Percentiles rank a stretch among this genome's conserved stretches.
These are phyloP conservation scores for Labroides dimidiatus DNA, from an alignment of 2,797 vertebrate genomes.

Conservation along the genomic window DNA sequence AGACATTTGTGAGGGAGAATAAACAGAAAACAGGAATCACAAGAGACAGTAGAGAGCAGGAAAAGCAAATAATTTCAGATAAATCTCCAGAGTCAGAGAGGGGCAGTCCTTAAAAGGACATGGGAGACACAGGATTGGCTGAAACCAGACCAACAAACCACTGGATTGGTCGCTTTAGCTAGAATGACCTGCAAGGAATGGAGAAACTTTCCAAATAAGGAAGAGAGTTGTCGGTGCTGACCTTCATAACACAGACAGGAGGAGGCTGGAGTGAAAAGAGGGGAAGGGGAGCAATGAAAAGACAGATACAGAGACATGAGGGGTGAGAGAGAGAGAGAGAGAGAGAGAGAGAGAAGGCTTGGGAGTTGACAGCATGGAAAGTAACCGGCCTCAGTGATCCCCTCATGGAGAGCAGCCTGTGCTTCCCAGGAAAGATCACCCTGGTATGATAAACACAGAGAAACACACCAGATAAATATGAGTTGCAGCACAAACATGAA, in stretches of 20 bases:
- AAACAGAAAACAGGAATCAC: constrained; percentile 57
- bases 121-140: constrained; percentile 83
- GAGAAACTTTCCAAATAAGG: constrained; percentile 91
- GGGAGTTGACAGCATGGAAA: constrained; percentile 81
- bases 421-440: constrained; percentile 58
- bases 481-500: constrained; percentile 7
- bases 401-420: constrained; percentile 61
- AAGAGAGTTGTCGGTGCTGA: constrained; percentile 74
- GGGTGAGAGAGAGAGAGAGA: constrained; percentile 25
- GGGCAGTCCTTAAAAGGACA: constrained; percentile 94
- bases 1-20: constrained; percentile 32
- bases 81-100: constrained; percentile 73
- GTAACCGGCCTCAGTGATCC: constrained; percentile 62
- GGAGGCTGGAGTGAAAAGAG: constrained; percentile 29
- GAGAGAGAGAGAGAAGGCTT: constrained; percentile 45
- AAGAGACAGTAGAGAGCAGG: constrained; percentile 48
- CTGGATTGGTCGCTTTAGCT: constrained; percentile 80
- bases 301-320: constrained; percentile 35
- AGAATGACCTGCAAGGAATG: constrained; percentile 87
- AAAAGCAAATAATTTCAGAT: constrained; percentile 67
- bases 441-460: constrained; percentile 66
- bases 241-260: constrained; percentile 60
- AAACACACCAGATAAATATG: constrained; percentile 53
- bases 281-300: constrained; percentile 46
- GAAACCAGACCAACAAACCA: constrained; percentile 51